These are phyloP conservation scores for Epizoanthus ramosus DNA, from an alignment of 92 coral and sea anemone species.

Conservation along the genomic window DNA sequence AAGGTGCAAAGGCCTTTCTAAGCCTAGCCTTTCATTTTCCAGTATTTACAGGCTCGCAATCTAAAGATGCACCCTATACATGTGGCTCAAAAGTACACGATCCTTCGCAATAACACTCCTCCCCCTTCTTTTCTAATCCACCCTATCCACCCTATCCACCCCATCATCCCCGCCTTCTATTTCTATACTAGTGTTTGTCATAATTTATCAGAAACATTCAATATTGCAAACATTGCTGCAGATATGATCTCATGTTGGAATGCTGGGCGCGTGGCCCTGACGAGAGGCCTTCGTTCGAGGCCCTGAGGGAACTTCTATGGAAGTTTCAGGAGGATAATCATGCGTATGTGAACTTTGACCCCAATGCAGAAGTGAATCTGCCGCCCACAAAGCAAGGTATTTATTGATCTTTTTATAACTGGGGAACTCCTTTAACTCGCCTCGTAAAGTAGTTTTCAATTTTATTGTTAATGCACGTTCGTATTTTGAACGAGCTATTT, in stretches of 20 bases:
- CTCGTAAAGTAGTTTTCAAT: background rate
- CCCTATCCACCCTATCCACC: too few relatives aligned
- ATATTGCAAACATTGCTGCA: background rate
- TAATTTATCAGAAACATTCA: too few relatives aligned
- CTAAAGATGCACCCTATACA: background rate
- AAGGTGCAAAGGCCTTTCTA: too few relatives aligned
- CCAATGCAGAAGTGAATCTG: slow-evolving; percentile 64
- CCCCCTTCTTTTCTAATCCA: too few relatives aligned
- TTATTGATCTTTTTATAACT: background rate
- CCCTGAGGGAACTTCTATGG: slow-evolving; percentile 72
- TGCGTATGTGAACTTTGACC: slow-evolving; percentile 95
- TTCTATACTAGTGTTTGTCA: too few relatives aligned
- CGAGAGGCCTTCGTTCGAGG: slow-evolving; percentile 85
- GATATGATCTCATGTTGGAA: slow-evolving; percentile 88
- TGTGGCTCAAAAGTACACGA: background rate
- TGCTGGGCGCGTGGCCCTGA: slow-evolving; percentile 87
- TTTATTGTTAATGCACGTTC: background rate
- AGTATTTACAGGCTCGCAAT: background rate
- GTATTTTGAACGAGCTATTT: too few relatives aligned
- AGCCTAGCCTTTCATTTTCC: background rate
- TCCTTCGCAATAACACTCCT: too few relatives aligned
- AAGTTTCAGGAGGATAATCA: slow-evolving; percentile 81
- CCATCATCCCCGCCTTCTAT: too few relatives aligned
- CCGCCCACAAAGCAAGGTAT: slow-evolving; percentile 69
- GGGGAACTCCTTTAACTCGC: too few relatives aligned